Percentiles rank a stretch among this genome's conserved stretches.
phyloP scores from a whole-genome alignment of 1,140 invertebrate genomes.

The Drosophila mauritiana region DNA sequence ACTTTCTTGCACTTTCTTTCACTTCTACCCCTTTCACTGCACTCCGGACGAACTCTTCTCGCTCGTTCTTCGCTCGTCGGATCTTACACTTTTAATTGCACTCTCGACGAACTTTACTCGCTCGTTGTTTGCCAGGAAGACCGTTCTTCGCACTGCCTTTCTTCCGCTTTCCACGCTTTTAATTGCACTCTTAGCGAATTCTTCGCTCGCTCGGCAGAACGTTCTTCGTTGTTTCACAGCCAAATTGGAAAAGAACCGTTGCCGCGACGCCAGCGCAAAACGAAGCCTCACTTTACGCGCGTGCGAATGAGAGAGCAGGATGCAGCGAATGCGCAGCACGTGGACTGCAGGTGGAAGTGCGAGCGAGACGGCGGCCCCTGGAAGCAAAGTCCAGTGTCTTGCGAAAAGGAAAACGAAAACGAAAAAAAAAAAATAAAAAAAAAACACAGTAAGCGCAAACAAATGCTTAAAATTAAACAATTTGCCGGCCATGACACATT shows the following conservation, averaged over 20 bases:
- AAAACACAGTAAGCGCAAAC: conserved; percentile 27
- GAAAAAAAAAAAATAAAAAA: conserved; percentile 12
- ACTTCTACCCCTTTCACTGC: not conserved
- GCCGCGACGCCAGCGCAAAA: conserved; percentile 59
- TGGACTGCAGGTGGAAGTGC: conserved; percentile 42
- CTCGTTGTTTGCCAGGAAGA: not conserved
- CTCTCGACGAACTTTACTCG: conserved; percentile 10
- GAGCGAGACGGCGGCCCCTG: conserved; percentile 6
- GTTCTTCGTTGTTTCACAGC: conserved; percentile 80
- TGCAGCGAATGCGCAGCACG: conserved; percentile 39
- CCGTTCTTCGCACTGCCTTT: not conserved
- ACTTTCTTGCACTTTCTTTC: conserved; percentile 9
- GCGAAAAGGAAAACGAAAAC: conserved; percentile 19
- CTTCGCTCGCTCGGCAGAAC: conserved; percentile 31
- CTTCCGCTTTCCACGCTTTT: conserved; percentile 3
- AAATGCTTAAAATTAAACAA: conserved; percentile 50
- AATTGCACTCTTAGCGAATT: conserved; percentile 10
- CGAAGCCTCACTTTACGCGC: conserved; percentile 43
- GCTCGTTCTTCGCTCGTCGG: not conserved
- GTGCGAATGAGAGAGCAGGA: not conserved
- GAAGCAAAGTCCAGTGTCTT: conserved; percentile 44
- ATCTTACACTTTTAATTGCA: not conserved
- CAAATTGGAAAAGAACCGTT: conserved; percentile 78
- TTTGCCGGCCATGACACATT: conserved; percentile 55
- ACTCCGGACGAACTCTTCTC: not conserved